Conservation (phyloP, 2,888 invertebrate genomes). For the Eilema depressum region DNA sequence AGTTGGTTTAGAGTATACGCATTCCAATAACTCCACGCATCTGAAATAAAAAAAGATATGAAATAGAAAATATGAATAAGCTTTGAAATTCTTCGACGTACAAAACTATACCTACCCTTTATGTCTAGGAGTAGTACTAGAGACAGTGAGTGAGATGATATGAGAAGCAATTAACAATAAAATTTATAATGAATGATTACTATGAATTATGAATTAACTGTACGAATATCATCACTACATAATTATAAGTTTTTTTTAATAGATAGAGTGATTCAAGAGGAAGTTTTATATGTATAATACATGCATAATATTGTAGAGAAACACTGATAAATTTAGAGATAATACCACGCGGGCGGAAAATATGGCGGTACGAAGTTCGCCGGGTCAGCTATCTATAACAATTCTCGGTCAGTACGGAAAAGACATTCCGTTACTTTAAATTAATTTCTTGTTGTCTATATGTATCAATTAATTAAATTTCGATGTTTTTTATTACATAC, state of each 20-base stretch:
- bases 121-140: background rate
- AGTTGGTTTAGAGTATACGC: constrained; percentile 62
- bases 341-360: too few relatives aligned
- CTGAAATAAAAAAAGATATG: constrained; percentile 56
- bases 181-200: background rate
- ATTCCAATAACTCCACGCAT: constrained; percentile 63
- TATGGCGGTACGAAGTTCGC: too few relatives aligned
- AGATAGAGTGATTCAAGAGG: too few relatives aligned
- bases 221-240: too few relatives aligned
- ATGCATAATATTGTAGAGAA: too few relatives aligned
- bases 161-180: background rate
- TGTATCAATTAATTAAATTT: background rate
- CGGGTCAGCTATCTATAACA: too few relatives aligned
- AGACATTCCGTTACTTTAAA: too few relatives aligned
- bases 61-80: background rate
- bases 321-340: too few relatives aligned
- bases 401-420: background rate
- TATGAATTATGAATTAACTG: background rate
- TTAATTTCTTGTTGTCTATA: background rate
- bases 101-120: background rate
- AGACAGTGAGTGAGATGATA: background rate
- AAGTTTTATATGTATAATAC: too few relatives aligned
- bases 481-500: constrained; percentile 42
- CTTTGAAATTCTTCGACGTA: background rate
- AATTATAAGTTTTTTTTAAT: too few relatives aligned